phyloP scores from a whole-genome alignment of 2,888 invertebrate genomes.

The Lasioglossum marginatum region DNA sequence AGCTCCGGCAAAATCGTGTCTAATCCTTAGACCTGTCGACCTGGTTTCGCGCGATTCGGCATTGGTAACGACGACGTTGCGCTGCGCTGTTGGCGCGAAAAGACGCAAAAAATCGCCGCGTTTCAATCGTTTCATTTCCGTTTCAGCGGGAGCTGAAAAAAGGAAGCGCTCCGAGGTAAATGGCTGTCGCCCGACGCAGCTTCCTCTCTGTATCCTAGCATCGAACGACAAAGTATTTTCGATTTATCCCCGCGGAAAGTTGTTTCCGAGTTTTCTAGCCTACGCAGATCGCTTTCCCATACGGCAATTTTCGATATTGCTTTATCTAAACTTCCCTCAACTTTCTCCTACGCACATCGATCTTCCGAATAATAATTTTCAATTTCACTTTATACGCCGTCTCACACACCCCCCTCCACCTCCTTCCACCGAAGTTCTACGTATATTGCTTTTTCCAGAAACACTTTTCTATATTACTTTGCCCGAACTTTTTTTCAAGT shows the following conservation, averaged over 20 bases:
- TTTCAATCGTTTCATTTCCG: not conserved
- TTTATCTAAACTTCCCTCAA: slow-evolving; percentile 11
- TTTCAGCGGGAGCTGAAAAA: not conserved
- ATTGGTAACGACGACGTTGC: slow-evolving; percentile 20
- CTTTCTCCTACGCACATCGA: slow-evolving; percentile 15
- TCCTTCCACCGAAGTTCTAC: not conserved
- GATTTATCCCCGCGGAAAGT: not conserved
- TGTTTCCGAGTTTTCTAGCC: slow-evolving; percentile 8
- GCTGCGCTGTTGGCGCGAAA: not conserved
- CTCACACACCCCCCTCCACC: not conserved
- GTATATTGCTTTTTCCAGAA: not conserved
- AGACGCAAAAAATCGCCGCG: not conserved
- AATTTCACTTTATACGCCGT: slow-evolving; percentile 5
- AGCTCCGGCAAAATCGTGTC: slow-evolving; percentile 42
- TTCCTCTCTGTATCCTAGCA: not conserved
- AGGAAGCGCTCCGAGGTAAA: not conserved
- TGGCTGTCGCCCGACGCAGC: not conserved
- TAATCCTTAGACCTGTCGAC: slow-evolving; percentile 26
- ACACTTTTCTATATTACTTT: slow-evolving; percentile 25
- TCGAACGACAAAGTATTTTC: slow-evolving; percentile 5
- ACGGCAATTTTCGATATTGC: slow-evolving; percentile 17
- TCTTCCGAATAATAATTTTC: slow-evolving; percentile 24
- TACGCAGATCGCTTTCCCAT: slow-evolving; percentile 12
- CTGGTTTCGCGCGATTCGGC: slow-evolving; percentile 36
- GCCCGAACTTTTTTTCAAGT: not conserved